These are phyloP conservation scores for Eumacrocentrus americanus DNA, from an alignment of 2,888 invertebrate genomes.

Conservation along the genomic window DNA sequence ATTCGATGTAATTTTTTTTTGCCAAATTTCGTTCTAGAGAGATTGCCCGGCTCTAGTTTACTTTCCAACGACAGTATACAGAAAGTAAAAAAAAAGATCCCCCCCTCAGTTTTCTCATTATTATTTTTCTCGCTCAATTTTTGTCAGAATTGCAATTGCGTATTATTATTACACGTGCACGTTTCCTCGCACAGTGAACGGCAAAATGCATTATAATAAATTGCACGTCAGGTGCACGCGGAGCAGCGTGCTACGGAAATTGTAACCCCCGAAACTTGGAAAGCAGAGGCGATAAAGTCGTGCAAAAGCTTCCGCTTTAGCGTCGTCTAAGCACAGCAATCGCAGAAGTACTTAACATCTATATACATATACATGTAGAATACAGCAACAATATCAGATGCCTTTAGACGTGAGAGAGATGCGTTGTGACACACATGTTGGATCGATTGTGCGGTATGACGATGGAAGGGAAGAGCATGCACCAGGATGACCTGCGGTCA, in stretches of 20 bases:
- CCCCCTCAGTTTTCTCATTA: no score
- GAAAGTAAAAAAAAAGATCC: no score
- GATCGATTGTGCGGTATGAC: no score
- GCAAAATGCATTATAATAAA: slow-evolving; percentile 11
- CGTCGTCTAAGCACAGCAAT: not conserved
- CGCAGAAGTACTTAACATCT: not conserved
- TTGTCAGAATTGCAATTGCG: not conserved
- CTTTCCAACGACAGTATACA: no score
- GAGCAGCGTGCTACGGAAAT: not conserved
- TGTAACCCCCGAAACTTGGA: slow-evolving; percentile 1
- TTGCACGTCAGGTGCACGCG: slow-evolving; percentile 11
- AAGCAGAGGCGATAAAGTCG: not conserved
- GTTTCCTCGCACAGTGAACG: not conserved
- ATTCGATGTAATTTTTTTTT: no score
- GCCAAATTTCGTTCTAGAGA: no score
- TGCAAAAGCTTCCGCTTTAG: not conserved
- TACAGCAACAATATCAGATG: not conserved
- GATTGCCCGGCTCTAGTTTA: no score
- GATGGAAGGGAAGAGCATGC: not conserved
- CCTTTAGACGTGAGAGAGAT: not conserved
- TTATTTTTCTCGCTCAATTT: not conserved
- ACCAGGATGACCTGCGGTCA: slow-evolving; percentile 3
- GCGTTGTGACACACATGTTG: not conserved
- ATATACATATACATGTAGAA: not conserved
- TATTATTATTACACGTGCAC: not conserved